Conservation (phyloP, 2,888 invertebrate species). For the Agonopterix arenella region DNA sequence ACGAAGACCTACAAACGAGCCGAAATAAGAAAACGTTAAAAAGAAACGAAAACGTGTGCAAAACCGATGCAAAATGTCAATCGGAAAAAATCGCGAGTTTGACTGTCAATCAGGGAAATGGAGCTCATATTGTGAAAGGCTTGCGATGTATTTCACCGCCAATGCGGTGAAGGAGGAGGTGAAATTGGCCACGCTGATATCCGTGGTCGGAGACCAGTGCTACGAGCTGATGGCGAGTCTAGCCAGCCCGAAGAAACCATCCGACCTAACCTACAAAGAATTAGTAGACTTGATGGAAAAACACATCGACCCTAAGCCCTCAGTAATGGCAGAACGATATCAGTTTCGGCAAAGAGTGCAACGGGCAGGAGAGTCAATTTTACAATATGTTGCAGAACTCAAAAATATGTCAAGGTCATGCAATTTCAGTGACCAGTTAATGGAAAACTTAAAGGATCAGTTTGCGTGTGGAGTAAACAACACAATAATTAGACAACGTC, state of each 20-base stretch:
- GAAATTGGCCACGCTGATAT: background rate
- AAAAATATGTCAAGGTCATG: background rate
- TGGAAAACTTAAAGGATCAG: background rate
- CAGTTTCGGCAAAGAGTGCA: background rate
- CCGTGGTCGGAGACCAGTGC: background rate
- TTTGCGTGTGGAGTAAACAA: conserved; percentile 1
- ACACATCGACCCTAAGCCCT: background rate
- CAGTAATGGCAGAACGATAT: background rate
- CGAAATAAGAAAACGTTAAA: background rate
- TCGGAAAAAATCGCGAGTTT: background rate
- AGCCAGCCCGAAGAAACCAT: background rate
- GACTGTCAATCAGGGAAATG: background rate
- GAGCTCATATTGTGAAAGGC: background rate
- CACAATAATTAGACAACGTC: background rate
- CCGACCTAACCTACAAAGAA: background rate
- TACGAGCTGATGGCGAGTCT: background rate
- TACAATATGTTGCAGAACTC: background rate
- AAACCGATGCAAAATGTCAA: background rate
- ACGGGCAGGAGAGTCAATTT: background rate
- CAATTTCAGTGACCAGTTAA: background rate
- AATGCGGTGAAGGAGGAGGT: background rate
- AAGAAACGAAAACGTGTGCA: background rate
- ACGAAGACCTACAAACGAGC: too few species aligned
- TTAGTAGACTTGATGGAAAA: background rate
- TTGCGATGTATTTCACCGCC: background rate